phyloP scores from a whole-genome alignment of 2,797 vertebrate species.

The Sebastes aleutianus region DNA sequence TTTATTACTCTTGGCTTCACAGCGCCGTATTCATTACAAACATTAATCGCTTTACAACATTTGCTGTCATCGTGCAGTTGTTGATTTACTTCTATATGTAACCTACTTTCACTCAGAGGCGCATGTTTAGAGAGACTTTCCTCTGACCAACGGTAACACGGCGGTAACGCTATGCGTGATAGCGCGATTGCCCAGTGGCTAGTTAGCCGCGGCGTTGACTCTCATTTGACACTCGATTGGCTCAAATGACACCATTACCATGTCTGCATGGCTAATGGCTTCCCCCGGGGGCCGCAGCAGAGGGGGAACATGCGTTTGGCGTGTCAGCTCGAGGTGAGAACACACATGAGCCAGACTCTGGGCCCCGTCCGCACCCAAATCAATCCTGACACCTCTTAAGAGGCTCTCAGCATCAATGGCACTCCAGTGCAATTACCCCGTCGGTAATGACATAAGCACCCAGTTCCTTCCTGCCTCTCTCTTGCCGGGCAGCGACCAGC shows the following conservation, averaged over 20 bases:
- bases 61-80: slow-evolving; percentile 37
- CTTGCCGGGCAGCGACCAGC: slow-evolving; percentile 30
- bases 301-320: slow-evolving; percentile 77
- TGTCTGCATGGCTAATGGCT: slow-evolving; percentile 83
- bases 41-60: slow-evolving; percentile 66
- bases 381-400: slow-evolving; percentile 81
- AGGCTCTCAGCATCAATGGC: slow-evolving; percentile 81
- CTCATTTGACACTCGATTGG: slow-evolving; percentile 79
- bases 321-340: slow-evolving; percentile 84
- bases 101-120: slow-evolving; percentile 19
- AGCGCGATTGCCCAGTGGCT: slow-evolving; percentile 68
- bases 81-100: slow-evolving; percentile 57
- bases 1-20: slow-evolving; percentile 47
- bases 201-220: slow-evolving; percentile 72
- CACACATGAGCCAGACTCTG: slow-evolving; percentile 82
- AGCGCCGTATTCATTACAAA: slow-evolving; percentile 45
- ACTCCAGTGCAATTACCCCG: slow-evolving; percentile 79
- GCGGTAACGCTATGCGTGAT: slow-evolving; percentile 48
- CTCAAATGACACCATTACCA: slow-evolving; percentile 84
- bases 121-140: slow-evolving; percentile 39
- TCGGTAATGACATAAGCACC: slow-evolving; percentile 81
- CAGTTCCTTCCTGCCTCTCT: slow-evolving; percentile 75
- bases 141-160: slow-evolving; percentile 36
- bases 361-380: slow-evolving; percentile 72
- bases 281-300: slow-evolving; percentile 64